Conservation (phyloP, 2,888 invertebrate species). For the Parascotia fuliginaria region DNA sequence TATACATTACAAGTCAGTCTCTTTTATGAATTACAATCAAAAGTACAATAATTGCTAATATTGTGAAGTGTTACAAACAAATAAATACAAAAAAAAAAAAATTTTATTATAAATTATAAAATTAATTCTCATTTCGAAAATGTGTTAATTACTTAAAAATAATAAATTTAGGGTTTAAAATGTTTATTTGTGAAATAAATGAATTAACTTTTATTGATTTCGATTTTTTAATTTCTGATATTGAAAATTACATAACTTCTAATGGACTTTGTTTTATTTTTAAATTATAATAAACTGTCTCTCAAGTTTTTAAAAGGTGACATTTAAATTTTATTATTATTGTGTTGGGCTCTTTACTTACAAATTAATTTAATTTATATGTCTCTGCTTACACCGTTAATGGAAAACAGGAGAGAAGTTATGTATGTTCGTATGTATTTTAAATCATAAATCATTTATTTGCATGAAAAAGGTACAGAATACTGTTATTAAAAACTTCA, state of each 20-base stretch:
- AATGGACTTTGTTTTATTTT: conserved; percentile 7
- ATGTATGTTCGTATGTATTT: too few species aligned
- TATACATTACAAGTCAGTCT: conserved; percentile 22
- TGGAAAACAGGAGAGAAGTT: too few species aligned
- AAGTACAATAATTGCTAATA: background rate
- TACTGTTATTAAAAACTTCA: too few species aligned
- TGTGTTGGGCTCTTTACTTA: too few species aligned
- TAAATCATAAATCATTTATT: too few species aligned
- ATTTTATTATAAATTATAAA: background rate
- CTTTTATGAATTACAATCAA: background rate
- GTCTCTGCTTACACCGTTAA: too few species aligned
- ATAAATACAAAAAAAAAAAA: background rate
- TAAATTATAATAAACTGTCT: background rate
- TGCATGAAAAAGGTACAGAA: too few species aligned
- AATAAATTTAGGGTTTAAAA: conserved; percentile 3
- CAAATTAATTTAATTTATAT: too few species aligned
- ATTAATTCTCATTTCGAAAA: conserved; percentile 15
- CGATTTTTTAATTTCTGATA: conserved; percentile 15
- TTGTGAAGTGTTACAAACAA: background rate
- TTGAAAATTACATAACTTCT: conserved; percentile 15
- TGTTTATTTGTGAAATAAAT: conserved; percentile 20
- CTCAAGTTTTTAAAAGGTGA: background rate
- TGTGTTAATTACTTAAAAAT: too few species aligned
- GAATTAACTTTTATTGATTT: conserved; percentile 22
- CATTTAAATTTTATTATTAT: background rate